Evolutionary conservation across 1,140 invertebrate genomes (phyloP).

Genomic region (Diorhabda sublineata): DNA sequence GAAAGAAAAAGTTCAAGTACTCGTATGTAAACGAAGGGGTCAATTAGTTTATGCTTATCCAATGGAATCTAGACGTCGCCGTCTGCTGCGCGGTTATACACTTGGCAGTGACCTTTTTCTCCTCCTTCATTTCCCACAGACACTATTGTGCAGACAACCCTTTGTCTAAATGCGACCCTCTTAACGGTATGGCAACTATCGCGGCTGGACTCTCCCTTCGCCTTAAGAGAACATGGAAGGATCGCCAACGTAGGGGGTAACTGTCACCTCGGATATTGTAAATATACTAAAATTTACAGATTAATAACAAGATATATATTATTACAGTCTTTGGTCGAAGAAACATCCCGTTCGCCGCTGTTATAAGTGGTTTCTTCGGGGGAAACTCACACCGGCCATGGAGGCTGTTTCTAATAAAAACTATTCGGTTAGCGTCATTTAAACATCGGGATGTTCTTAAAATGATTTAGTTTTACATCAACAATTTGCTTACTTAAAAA

Average conservation of each 20-base stretch:
- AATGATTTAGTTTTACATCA: no score
- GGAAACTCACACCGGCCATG: no score
- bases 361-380: no score
- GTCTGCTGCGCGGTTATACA: conserved; percentile 6
- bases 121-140: conserved; percentile 13
- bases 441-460: no score
- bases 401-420: no score
- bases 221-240: neutral
- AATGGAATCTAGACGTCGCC: conserved; percentile 10
- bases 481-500: no score
- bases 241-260: neutral
- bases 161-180: neutral
- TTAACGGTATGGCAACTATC: neutral
- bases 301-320: no score
- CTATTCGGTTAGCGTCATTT: no score
- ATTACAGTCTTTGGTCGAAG: no score
- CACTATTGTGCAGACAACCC: conserved; percentile 5
- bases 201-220: neutral
- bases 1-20: conserved; percentile 23
- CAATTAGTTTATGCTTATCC: conserved; percentile 27
- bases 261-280: neutral
- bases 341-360: no score
- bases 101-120: conserved; percentile 13
- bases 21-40: conserved; percentile 21
- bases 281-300: no score